Conservation (phyloP, 2,113 vertebrate species). For the Cyprinus carpio region DNA sequence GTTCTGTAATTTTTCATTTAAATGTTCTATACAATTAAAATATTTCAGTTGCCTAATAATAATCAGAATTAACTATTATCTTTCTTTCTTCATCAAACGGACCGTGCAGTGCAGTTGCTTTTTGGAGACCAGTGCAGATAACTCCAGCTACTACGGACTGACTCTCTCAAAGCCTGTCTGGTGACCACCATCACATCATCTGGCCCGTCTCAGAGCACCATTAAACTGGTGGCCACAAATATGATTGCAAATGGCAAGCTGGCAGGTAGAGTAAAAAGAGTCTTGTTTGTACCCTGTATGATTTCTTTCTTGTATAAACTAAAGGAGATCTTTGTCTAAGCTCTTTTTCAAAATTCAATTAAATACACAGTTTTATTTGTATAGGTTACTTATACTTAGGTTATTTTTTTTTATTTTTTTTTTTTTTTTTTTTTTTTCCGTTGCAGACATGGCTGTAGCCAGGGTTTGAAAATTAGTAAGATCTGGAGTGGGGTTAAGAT, state of each 20-base stretch:
- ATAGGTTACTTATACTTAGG: too few species aligned
- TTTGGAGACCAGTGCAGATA: constrained; percentile 95
- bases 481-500: too few species aligned
- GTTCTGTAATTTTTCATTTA: not conserved
- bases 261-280: constrained; percentile 78
- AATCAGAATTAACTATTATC: not conserved
- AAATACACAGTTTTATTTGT: too few species aligned
- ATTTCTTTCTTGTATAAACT: not conserved
- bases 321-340: not conserved
- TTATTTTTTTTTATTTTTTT: too few species aligned
- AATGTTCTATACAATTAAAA: not conserved
- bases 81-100: constrained; percentile 78
- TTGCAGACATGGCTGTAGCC: too few species aligned
- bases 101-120: constrained; percentile 93
- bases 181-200: constrained; percentile 98
- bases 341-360: not conserved
- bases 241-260: constrained; percentile 99
- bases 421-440: too few species aligned
- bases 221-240: constrained; percentile 97
- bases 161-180: constrained; percentile 94
- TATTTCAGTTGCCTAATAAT: not conserved
- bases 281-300: not conserved
- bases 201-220: constrained; percentile 96
- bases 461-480: too few species aligned
- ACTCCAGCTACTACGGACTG: constrained; percentile 95